Percentiles rank a stretch among this genome's conserved stretches.
These are phyloP conservation scores for Melitaea athalia DNA, from an alignment of 2,888 invertebrate species.

Conservation along the genomic window DNA sequence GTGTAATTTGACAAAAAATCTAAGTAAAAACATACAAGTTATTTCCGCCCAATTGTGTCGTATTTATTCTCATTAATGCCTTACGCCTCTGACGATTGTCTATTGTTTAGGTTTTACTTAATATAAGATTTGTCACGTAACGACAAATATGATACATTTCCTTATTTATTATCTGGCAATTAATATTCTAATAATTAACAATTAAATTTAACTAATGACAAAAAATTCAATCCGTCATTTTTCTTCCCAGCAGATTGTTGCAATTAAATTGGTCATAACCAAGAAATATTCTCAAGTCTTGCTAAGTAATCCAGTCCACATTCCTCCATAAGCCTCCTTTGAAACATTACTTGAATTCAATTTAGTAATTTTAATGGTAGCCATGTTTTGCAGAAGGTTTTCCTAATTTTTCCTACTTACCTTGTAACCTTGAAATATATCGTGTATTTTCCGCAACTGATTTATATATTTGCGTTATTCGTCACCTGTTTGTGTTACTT, in stretches of 20 bases:
- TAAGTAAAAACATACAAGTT: slow-evolving; percentile 24
- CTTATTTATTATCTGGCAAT: slow-evolving; percentile 1
- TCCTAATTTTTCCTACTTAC: no score
- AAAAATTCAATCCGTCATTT: background rate
- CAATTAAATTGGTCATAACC: no score
- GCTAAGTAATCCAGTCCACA: no score
- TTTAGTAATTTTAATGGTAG: no score
- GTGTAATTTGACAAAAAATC: slow-evolving; percentile 25
- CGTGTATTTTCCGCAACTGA: background rate
- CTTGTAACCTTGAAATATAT: background rate
- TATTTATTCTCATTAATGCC: slow-evolving; percentile 20
- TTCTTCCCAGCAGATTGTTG: background rate
- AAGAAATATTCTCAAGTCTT: no score
- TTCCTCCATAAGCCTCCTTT: no score
- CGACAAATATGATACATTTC: background rate
- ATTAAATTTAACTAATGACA: background rate
- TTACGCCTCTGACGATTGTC: slow-evolving; percentile 6
- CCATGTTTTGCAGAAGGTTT: no score
- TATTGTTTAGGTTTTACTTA: slow-evolving; percentile 3
- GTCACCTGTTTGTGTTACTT: background rate
- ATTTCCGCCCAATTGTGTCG: slow-evolving; percentile 20
- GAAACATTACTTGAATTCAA: no score
- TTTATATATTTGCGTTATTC: background rate
- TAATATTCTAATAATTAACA: background rate
- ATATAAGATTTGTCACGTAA: slow-evolving; percentile 1